phyloP scores from a whole-genome alignment of 2,113 vertebrate species.

The Neopipo cinnamomea region DNA sequence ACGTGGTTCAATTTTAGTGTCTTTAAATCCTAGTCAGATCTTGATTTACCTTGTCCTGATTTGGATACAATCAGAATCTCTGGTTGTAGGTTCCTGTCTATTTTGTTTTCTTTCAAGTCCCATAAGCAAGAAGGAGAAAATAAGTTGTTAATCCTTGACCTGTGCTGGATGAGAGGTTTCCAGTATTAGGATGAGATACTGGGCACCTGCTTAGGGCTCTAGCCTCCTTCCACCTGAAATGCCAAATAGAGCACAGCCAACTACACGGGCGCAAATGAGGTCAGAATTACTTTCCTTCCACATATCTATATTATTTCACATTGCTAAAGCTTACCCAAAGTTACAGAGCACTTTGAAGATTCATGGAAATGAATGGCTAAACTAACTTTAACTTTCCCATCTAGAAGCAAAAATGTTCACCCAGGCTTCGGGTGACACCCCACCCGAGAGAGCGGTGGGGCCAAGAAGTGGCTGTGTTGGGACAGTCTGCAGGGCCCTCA shows the following conservation, averaged over 20 bases:
- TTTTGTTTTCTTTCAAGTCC: conserved; percentile 3
- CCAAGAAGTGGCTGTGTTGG: accelerated
- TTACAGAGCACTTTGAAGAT: conserved; percentile 5
- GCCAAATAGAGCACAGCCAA: not conserved
- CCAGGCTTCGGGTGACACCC: not conserved
- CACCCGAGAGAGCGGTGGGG: not conserved
- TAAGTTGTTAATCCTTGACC: not conserved
- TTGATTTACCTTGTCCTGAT: not conserved
- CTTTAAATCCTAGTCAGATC: conserved; percentile 2
- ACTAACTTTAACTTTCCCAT: conserved; percentile 9
- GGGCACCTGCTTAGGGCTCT: not conserved
- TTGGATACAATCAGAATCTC: not conserved
- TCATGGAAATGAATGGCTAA: not conserved
- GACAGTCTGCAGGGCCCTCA: not conserved
- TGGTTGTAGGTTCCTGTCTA: not conserved
- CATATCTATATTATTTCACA: not conserved
- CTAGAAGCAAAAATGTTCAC: not conserved
- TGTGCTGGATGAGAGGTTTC: not conserved
- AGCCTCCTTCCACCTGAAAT: not conserved
- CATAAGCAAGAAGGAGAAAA: not conserved
- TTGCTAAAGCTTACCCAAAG: not conserved
- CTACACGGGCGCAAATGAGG: not conserved
- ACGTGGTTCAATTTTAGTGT: not conserved
- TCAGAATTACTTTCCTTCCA: not conserved
- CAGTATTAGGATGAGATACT: not conserved